Conservation (phyloP, 1,140 invertebrate genomes). For the Drosophila baimaii region DNA sequence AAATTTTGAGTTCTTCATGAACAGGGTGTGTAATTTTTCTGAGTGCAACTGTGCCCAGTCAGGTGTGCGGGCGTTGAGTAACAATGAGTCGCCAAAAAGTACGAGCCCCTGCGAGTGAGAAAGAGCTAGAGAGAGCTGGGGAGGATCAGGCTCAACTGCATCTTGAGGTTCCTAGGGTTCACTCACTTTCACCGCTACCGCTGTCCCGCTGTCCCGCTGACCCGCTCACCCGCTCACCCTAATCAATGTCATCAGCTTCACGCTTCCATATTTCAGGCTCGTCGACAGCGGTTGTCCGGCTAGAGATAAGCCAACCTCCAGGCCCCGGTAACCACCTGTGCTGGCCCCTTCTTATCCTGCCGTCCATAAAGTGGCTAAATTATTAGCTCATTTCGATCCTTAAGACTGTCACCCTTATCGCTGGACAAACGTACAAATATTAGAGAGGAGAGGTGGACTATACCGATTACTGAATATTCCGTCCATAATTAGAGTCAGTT, state of each 20-base stretch:
- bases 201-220: constrained; percentile 2
- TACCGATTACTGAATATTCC: background rate
- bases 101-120: background rate
- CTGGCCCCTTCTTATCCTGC: constrained; percentile 35
- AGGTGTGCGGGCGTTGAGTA: constrained; percentile 33
- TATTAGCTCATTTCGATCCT: constrained; percentile 43
- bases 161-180: constrained; percentile 2
- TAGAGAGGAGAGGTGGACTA: background rate
- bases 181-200: constrained; percentile 38
- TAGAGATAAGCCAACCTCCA: constrained; percentile 48
- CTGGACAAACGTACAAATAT: background rate
- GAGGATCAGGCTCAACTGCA: constrained; percentile 19
- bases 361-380: constrained; percentile 61
- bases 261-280: constrained; percentile 58
- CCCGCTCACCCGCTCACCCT: constrained; percentile 60
- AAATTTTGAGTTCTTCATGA: background rate
- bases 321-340: constrained; percentile 58
- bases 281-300: constrained; percentile 10
- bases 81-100: constrained; percentile 27
- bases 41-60: constrained; percentile 36
- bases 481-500: background rate
- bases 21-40: background rate
- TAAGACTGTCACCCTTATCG: constrained; percentile 32
- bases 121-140: background rate
- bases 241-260: constrained; percentile 77